Evolutionary conservation across 2,113 vertebrate genomes (phyloP).

Genomic region (Protobothrops mucrosquamatus): DNA sequence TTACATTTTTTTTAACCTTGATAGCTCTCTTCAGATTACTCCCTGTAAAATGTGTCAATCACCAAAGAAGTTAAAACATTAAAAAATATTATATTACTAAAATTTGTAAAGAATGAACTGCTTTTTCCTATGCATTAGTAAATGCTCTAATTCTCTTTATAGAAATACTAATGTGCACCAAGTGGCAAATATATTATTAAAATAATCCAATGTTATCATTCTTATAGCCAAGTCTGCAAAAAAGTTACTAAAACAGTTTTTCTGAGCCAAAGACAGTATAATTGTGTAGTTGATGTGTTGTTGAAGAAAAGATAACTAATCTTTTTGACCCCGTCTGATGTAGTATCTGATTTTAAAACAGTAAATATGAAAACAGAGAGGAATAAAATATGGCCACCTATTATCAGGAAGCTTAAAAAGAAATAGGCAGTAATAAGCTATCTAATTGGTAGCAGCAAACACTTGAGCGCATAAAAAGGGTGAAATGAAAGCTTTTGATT

Average conservation of each 20-base stretch:
- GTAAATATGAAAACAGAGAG: constrained; percentile 2
- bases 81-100: neutral
- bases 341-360: neutral
- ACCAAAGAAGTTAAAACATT: neutral
- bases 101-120: neutral
- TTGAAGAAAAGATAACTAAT: neutral
- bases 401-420: neutral
- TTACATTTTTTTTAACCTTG: neutral
- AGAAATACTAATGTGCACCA: neutral
- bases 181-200: neutral
- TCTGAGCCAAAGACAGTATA: neutral
- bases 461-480: neutral
- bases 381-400: neutral
- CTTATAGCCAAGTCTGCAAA: neutral
- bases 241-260: neutral
- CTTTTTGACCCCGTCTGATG: neutral
- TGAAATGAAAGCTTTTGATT: neutral
- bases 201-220: neutral
- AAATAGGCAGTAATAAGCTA: neutral
- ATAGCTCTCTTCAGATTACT: neutral
- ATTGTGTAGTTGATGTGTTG: neutral
- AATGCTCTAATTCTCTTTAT: neutral
- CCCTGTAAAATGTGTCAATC: neutral
- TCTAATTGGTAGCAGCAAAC: constrained; percentile 5
- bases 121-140: neutral